phyloP scores from a whole-genome alignment of 2,888 invertebrate species.

The Willowsia nigromaculata region DNA sequence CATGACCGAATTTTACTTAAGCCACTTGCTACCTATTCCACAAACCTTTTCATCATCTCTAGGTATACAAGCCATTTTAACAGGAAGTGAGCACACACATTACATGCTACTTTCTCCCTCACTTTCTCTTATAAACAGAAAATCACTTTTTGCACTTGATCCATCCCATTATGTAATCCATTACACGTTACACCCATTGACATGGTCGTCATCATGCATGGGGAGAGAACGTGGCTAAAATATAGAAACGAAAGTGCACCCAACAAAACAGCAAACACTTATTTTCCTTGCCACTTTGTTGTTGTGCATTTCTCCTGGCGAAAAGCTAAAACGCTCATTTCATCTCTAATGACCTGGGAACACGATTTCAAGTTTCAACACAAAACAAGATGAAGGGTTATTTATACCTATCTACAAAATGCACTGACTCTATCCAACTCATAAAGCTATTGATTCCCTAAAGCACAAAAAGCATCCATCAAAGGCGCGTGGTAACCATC shows the following conservation, averaged over 20 bases:
- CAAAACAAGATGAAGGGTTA: neutral
- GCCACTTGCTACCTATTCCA: neutral
- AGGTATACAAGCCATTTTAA: neutral
- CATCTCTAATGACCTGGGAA: neutral
- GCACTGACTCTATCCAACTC: no score
- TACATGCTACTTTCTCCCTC: no score
- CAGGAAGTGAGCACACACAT: neutral
- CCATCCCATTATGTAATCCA: slow-evolving; percentile 40
- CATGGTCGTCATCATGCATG: neutral
- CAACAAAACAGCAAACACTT: no score
- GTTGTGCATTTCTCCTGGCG: neutral
- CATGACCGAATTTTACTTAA: neutral
- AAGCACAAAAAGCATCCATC: no score
- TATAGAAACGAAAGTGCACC: no score
- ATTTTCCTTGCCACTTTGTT: no score
- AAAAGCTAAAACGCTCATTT: neutral
- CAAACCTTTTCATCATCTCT: neutral
- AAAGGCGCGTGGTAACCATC: no score
- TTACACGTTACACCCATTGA: neutral
- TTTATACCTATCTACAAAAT: neutral
- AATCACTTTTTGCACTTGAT: slow-evolving; percentile 20
- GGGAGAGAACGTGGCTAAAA: neutral
- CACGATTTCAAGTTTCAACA: neutral
- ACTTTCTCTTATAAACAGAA: neutral
- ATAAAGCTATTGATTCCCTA: no score